Base-by-base conservation (phyloP, 2,797 vertebrate genomes). In the Betta splendens region DNA sequence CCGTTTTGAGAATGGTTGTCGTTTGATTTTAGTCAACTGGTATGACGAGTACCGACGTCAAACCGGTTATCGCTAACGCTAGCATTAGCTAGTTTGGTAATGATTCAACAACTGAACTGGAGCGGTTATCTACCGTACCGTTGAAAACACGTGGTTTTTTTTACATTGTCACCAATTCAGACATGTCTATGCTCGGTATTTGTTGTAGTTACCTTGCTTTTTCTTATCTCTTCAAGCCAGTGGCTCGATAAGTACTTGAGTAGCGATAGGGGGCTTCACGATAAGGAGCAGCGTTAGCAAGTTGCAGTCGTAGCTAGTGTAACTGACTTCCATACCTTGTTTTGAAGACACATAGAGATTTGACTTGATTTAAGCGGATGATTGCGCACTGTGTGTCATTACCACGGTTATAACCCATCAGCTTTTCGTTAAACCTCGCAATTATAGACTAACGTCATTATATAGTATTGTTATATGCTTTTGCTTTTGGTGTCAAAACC, bases 221-320 rank as follows among this genome's bases (percentile, higher is more conserved):
- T 29, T 25, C 9, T 69, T 80, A 85, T 85, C 80, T 57, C 16
- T 12, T 11, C 2, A 26, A 51, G 53, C 38, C n/a, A n/a, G 40
- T 8, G 15, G 49, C 20, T 16, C 45, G 83, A 86, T 81, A 80
- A 84, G 72, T 58, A 22, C 46, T 18, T 35, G 10, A 38, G 26
- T 53, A 55, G 43, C 70, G 28, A 40, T 31, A 23, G 49, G 80
- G 82, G 22, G 54, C 25, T 46, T 29, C 4, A 28, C 49, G 87
- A 89, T 89, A 89, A 89, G 74, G 35, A 64, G 15, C 29, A 10
- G 36, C 2, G 61, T 52, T 83, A 80, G 77, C 58, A n/a, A 15
- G 49, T 12, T 29, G 5, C n/a, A 43, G 3, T 26, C 28, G 4
- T 9, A 13, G 64, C 46, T 66, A 69, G 63, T 63, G 45, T 37